These are phyloP conservation scores for Rallus crepitans DNA, from an alignment of 2,797 vertebrate genomes.

Conservation along the genomic window DNA sequence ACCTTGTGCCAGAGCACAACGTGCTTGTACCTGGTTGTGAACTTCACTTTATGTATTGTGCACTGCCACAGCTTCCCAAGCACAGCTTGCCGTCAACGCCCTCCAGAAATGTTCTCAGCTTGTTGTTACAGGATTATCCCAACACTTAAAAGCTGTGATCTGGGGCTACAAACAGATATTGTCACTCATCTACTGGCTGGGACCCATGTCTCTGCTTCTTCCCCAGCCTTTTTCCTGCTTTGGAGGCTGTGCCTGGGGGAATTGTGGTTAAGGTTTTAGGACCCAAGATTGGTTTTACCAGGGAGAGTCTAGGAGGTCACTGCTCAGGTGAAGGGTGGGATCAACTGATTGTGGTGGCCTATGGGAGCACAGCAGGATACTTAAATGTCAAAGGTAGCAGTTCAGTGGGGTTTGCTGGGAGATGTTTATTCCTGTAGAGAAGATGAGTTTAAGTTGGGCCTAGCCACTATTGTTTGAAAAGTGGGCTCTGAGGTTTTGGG, in stretches of 20 bases:
- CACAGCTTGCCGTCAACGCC: neutral
- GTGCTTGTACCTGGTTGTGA: neutral
- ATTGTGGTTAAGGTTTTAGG: neutral
- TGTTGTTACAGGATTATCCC: neutral
- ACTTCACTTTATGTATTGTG: neutral
- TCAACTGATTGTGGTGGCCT: neutral
- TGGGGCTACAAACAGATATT: neutral
- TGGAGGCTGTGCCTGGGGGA: neutral
- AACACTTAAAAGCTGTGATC: neutral
- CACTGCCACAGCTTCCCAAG: neutral
- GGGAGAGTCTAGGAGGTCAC: neutral
- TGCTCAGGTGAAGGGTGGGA: neutral
- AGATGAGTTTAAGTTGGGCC: accelerated
- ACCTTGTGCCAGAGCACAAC: neutral
- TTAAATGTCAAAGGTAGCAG: neutral
- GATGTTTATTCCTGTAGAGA: accelerated
- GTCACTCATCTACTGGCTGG: neutral
- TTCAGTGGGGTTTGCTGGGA: accelerated
- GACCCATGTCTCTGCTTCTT: neutral
- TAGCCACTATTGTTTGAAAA: accelerated
- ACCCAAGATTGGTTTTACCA: neutral
- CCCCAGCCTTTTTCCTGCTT: neutral
- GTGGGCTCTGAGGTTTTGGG: neutral
- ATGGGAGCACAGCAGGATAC: neutral
- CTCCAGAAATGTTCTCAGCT: neutral